Base-by-base conservation (phyloP, 2,113 vertebrate species). In the Vireo altiloquus region DNA sequence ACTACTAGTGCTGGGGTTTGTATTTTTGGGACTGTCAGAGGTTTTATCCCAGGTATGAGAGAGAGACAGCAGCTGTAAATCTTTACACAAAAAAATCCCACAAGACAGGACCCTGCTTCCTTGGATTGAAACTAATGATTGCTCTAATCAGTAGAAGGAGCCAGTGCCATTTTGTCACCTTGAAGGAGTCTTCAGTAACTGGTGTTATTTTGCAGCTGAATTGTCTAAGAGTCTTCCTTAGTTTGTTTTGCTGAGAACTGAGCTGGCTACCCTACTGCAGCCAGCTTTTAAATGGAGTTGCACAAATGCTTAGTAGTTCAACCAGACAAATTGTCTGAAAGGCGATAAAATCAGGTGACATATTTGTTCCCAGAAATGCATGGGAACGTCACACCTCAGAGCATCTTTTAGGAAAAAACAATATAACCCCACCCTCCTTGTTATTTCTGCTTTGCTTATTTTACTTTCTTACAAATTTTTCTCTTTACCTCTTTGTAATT, bases 341-440 rank as follows among this genome's bases (percentile, higher is more conserved):
- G 7, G 9, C 1, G 2, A 39, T 8, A 78, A 89, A 72, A 61
- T 64, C 25, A 77, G 33, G 33, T 39, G 4, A 31, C 2, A 10
- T 52, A 15, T 47, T 50, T 71, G 6, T 59, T 85, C 5, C 10
- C 10, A 64, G 68, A 70, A 50, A 28, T 15, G 2, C 11, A 11
- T 52, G 8, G 25, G 25, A 80, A 50, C 7, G 30, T 90, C 44
- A 47, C 24, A 49, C 10, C 37, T 54, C 19, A 35, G 6, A 80
- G 9, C 10, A 59, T 13, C 7, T 57, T 92, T 30, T 23, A 56
- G n/a, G 18, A 1, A 9, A 76, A 37, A 46, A 31, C 24, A 50
- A 5, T 13, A 42, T 20, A 22, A 50, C 18, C 1, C 6, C 2
- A 2, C 14, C 2, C 3, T 11, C 15, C n/a, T 47, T 39, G 17